phyloP scores from a whole-genome alignment of 2,888 invertebrate species.

The Margaritifera margaritifera region DNA sequence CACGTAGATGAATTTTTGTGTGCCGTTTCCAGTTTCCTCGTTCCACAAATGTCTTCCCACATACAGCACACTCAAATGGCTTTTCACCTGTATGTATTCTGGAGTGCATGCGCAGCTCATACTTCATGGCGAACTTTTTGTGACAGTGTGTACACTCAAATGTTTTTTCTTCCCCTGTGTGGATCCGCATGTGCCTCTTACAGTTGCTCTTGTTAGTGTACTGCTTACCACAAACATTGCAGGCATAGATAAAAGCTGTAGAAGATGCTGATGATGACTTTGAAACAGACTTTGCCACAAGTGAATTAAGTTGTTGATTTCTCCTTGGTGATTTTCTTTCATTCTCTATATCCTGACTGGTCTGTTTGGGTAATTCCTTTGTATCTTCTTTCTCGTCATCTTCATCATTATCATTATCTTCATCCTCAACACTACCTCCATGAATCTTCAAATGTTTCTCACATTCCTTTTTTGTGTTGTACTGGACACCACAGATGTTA shows the following conservation, averaged over 20 bases:
- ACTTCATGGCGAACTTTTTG: slow-evolving; percentile 37
- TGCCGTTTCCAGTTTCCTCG: slow-evolving; percentile 42
- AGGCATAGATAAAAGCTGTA: slow-evolving; percentile 40
- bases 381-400: neutral
- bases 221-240: slow-evolving; percentile 41
- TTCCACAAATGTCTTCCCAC: slow-evolving; percentile 45
- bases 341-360: neutral
- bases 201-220: slow-evolving; percentile 44
- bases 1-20: slow-evolving; percentile 34
- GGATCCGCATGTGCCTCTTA: slow-evolving; percentile 40
- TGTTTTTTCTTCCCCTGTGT: slow-evolving; percentile 36
- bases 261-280: slow-evolving; percentile 12
- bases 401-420: slow-evolving; percentile 2
- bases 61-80: slow-evolving; percentile 39
- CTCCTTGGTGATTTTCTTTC: neutral
- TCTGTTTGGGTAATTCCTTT: neutral
- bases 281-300: neutral
- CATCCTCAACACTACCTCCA: slow-evolving; percentile 16
- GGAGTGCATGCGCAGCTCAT: slow-evolving; percentile 36
- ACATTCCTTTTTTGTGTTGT: slow-evolving; percentile 34
- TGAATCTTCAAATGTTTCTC: slow-evolving; percentile 34
- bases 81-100: slow-evolving; percentile 45
- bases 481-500: slow-evolving; percentile 42
- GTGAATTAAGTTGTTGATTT: neutral
- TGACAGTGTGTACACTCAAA: slow-evolving; percentile 38